Conservation (phyloP, 1,140 invertebrate genomes). For the Pemphigus obesinymphae region DNA sequence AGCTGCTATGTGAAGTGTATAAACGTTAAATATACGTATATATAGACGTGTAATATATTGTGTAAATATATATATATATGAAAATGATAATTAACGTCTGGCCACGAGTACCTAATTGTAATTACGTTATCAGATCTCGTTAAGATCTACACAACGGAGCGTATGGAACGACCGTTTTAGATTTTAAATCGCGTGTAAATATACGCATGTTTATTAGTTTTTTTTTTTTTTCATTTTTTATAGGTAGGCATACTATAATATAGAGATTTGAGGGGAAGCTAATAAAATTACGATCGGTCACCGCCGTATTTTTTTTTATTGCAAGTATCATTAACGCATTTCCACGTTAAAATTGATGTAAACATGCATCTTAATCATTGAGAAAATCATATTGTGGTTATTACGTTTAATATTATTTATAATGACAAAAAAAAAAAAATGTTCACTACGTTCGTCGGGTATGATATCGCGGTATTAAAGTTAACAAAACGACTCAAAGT, state of each 20-base stretch:
- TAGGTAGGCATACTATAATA: background rate
- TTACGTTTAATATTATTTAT: too few relatives aligned
- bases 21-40: background rate
- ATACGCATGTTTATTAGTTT: background rate
- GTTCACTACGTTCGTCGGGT: too few relatives aligned
- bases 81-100: background rate
- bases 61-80: too few relatives aligned
- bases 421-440: too few relatives aligned
- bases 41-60: background rate
- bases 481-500: too few relatives aligned
- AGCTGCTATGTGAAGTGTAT: background rate
- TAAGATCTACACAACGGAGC: background rate
- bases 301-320: too few relatives aligned
- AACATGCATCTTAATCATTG: too few relatives aligned
- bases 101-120: background rate
- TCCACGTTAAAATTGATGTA: too few relatives aligned
- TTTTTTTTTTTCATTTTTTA: background rate
- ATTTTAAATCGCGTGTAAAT: slow-evolving; percentile 14
- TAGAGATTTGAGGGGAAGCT: background rate
- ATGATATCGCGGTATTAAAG: too few relatives aligned
- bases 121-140: slow-evolving; percentile 14
- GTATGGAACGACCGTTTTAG: background rate
- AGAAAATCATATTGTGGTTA: too few relatives aligned
- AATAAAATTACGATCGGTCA: background rate
- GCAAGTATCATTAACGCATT: too few relatives aligned